Conservation (phyloP, 1,140 invertebrate genomes). For the Habropoda laboriosa region DNA sequence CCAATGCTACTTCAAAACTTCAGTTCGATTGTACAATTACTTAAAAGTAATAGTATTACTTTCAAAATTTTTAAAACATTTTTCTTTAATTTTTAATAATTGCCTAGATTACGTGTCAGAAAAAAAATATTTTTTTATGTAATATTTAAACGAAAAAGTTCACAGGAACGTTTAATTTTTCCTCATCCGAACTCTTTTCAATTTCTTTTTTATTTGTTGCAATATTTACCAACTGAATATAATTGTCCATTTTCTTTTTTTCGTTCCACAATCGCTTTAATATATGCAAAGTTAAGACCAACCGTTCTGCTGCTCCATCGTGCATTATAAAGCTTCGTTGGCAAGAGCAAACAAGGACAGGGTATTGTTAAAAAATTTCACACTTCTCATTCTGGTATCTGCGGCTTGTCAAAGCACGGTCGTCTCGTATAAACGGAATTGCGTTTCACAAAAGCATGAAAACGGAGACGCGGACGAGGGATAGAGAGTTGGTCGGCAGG, state of each 20-base stretch:
- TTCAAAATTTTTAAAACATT: too few relatives aligned
- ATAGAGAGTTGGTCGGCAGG: background rate
- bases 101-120: too few relatives aligned
- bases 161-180: too few relatives aligned
- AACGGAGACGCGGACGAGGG: constrained; percentile 14
- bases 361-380: constrained; percentile 28
- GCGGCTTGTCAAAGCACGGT: constrained; percentile 49
- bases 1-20: too few relatives aligned
- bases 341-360: background rate
- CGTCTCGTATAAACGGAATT: constrained; percentile 10
- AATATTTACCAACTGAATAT: too few relatives aligned
- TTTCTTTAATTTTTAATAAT: too few relatives aligned
- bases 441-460: constrained; percentile 41
- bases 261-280: background rate
- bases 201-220: background rate
- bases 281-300: background rate
- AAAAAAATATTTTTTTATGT: too few relatives aligned
- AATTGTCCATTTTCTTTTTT: background rate
- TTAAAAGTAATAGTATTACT: too few relatives aligned
- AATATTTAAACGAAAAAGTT: too few relatives aligned
- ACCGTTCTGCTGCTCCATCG: background rate
- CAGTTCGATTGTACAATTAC: too few relatives aligned
- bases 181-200: background rate
- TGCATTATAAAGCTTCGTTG: background rate
- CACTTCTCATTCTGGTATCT: constrained; percentile 47